Evolutionary conservation across 2,888 invertebrate species (phyloP).

Genomic region (Leptinotarsa tumamoca): DNA sequence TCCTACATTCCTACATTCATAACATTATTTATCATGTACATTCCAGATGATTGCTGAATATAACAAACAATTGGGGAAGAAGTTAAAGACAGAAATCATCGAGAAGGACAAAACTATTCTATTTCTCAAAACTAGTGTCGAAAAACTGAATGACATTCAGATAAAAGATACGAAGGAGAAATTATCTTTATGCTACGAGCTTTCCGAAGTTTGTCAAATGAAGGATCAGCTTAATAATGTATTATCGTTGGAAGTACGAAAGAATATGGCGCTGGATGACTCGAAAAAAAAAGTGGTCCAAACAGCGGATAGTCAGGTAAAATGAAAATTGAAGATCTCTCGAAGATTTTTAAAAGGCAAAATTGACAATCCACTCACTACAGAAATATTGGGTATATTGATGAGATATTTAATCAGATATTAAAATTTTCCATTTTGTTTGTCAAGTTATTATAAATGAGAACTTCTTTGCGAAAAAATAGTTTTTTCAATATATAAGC

Average conservation of each 20-base stretch:
- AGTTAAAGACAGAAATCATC: conserved; percentile 59
- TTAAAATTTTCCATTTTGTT: no score
- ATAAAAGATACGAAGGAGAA: conserved; percentile 61
- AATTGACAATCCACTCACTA: no score
- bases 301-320: conserved; percentile 52
- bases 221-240: conserved; percentile 59
- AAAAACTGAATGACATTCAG: conserved; percentile 59
- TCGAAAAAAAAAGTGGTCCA: conserved; percentile 56
- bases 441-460: no score
- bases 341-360: no score
- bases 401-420: no score
- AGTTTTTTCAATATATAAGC: no score
- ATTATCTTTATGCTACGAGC: conserved; percentile 60
- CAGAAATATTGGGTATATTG: no score
- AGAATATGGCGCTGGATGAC: conserved; percentile 55
- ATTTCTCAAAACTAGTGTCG: conserved; percentile 57
- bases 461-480: no score
- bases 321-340: neutral
- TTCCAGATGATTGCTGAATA: conserved; percentile 61
- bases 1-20: no score
- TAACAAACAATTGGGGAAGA: conserved; percentile 62
- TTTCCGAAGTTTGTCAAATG: conserved; percentile 59
- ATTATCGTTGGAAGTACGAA: conserved; percentile 57
- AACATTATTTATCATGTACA: neutral
- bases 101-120: conserved; percentile 59